Evolutionary conservation across 2,888 invertebrate species (phyloP).

Genomic region (Drosophila cyrtoloma): DNA sequence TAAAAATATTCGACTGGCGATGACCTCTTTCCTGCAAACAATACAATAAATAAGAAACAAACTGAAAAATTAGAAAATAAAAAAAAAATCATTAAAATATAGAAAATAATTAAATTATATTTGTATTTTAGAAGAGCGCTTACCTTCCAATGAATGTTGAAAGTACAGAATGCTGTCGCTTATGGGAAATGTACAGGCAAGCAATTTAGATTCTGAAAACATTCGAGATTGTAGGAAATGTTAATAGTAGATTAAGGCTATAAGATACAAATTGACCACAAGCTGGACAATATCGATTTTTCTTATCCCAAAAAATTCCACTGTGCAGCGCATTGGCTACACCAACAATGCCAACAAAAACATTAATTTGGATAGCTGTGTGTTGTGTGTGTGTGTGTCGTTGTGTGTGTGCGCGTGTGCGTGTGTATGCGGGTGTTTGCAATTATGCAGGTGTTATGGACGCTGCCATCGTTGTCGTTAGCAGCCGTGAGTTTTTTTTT

Average conservation of each 20-base stretch:
- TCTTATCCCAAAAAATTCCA: conserved; percentile 13
- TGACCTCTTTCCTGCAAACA: not conserved
- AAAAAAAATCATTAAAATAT: too few relatives aligned
- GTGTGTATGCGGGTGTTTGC: conserved; percentile 23
- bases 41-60: not conserved
- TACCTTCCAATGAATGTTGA: not conserved
- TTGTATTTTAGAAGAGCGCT: not conserved
- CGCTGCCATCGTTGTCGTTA: conserved; percentile 19
- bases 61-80: not conserved
- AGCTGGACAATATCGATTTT: conserved; percentile 12
- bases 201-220: not conserved
- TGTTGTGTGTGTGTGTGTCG: conserved; percentile 6
- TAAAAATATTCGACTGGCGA: not conserved
- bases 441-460: conserved; percentile 60
- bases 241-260: not conserved
- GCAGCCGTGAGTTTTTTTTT: not conserved
- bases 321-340: conserved; percentile 45
- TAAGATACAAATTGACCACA: not conserved
- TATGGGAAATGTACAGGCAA: not conserved
- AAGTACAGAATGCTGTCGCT: not conserved
- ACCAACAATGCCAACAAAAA: conserved; percentile 69
- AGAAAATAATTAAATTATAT: not conserved
- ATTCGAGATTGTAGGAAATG: not conserved
- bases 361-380: conserved; percentile 59
- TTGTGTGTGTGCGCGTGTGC: conserved; percentile 2